Percentiles rank a stretch among this genome's conserved stretches.
phyloP scores from a whole-genome alignment of 1,140 invertebrate species.

The Adelges cooleyi region DNA sequence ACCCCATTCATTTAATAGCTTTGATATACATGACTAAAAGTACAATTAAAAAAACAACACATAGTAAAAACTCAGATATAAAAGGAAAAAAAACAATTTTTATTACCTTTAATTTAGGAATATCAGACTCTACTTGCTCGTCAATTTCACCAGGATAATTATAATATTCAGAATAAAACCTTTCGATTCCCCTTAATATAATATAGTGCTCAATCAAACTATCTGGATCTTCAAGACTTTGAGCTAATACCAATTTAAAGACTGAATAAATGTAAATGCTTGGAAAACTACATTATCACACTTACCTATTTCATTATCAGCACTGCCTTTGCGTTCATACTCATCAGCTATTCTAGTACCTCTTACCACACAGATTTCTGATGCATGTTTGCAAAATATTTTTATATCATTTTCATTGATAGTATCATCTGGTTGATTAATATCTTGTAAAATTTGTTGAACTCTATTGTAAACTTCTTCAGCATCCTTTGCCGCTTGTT shows the following conservation, averaged over 20 bases:
- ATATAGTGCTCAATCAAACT: conserved; percentile 84
- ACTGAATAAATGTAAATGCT: too few relatives aligned
- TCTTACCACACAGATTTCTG: conserved; percentile 62
- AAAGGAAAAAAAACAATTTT: neutral
- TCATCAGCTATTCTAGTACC: conserved; percentile 54
- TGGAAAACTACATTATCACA: too few relatives aligned
- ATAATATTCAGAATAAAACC: conserved; percentile 78
- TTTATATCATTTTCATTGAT: conserved; percentile 69
- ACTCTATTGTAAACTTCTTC: conserved; percentile 70
- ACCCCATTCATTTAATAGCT: conserved; percentile 76
- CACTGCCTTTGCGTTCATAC: conserved; percentile 35
- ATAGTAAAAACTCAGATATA: neutral
- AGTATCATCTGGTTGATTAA: conserved; percentile 56
- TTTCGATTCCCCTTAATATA: conserved; percentile 77
- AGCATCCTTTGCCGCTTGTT: conserved; percentile 69
- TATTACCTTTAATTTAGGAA: conserved; percentile 64
- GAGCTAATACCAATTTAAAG: conserved; percentile 37
- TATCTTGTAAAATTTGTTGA: conserved; percentile 61
- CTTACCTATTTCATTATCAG: conserved; percentile 34
- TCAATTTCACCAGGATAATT: conserved; percentile 81
- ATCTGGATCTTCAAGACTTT: conserved; percentile 61
- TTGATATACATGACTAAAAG: conserved; percentile 54
- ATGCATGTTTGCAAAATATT: conserved; percentile 73
- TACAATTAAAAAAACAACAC: conserved; percentile 4
- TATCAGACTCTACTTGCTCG: conserved; percentile 78